Evolutionary conservation across 2,888 invertebrate species (phyloP), one percentile per base, ranked within the genome.

Genomic region (Agrochola macilenta): DNA sequence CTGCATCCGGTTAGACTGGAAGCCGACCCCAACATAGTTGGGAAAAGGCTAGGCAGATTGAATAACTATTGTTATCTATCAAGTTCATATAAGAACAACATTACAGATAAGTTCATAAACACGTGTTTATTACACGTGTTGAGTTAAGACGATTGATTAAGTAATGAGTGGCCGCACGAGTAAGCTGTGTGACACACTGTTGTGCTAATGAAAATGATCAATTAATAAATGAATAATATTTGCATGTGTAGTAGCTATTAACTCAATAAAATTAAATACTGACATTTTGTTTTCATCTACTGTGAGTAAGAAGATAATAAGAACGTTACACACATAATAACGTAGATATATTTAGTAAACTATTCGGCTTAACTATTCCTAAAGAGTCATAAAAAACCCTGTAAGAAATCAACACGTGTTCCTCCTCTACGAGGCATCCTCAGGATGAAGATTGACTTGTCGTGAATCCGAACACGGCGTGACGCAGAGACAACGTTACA

Each of bases 61-160:
- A 26, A 58, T 14, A 3, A 60, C 26, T 17, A 30, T 61, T 12
- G 20, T 61, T 39, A 14, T 39, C 12, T 23, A 4, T 39, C 12
- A 64, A 39, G 11, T 23, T 46, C 17, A 2, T 26, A 9, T 39
- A 17, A 26, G 2, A 35, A 26, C 43, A 54, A 60, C 35, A 64
- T 46, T 7, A 5, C 35, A 14, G 43, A 2, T 54, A 23, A 65
- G 54, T 54, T 72, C 65, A 61, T 43, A 35, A 52, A 35, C 66
- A 68, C 70, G 68, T 79, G 71, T 76, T 30, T 46, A 46, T 46
- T 46, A 46, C 46, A 46, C 46, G 70, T 79, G 71, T 76, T 30
- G 35, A 70, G n/a, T 68, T 70, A 64, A 69, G 26, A 63, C 61
- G 79, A 83, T 78, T 83, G 84, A 83, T 74, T 60, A 65, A 46